phyloP scores from a whole-genome alignment of 2,797 vertebrate genomes.

The Cichlasoma orientale region DNA sequence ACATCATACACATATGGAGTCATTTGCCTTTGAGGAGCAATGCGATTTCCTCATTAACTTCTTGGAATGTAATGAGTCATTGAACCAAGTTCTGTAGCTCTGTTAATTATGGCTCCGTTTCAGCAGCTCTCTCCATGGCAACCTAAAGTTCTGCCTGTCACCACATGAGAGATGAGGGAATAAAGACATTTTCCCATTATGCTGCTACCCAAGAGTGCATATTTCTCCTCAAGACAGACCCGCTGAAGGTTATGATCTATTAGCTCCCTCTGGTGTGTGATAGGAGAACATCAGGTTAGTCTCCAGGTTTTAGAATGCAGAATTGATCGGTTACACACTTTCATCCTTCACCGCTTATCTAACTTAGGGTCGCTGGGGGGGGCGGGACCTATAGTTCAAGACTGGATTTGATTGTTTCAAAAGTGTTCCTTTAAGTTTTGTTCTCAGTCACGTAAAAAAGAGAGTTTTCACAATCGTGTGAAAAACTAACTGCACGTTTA shows the following conservation, averaged over 20 bases:
- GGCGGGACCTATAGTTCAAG: no score
- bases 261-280: constrained; percentile 73
- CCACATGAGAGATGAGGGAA: constrained; percentile 68
- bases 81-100: constrained; percentile 58
- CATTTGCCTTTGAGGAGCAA: constrained; percentile 62
- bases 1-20: constrained; percentile 38
- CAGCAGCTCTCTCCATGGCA: constrained; percentile 74
- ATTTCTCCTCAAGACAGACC: constrained; percentile 51
- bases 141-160: constrained; percentile 75
- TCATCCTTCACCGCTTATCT: accelerated
- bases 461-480: background rate
- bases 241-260: constrained; percentile 4
- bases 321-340: background rate
- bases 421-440: background rate
- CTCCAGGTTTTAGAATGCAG: accelerated
- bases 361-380: background rate
- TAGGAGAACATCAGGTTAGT: background rate
- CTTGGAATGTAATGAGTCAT: constrained; percentile 67
- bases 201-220: constrained; percentile 39
- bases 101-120: constrained; percentile 69
- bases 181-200: constrained; percentile 69
- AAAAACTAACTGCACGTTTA: background rate
- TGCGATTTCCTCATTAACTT: constrained; percentile 72
- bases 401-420: background rate
- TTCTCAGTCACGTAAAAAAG: background rate